These are phyloP conservation scores for Hypotaenidia okinawae DNA, from an alignment of 2,797 vertebrate species.

Conservation along the genomic window DNA sequence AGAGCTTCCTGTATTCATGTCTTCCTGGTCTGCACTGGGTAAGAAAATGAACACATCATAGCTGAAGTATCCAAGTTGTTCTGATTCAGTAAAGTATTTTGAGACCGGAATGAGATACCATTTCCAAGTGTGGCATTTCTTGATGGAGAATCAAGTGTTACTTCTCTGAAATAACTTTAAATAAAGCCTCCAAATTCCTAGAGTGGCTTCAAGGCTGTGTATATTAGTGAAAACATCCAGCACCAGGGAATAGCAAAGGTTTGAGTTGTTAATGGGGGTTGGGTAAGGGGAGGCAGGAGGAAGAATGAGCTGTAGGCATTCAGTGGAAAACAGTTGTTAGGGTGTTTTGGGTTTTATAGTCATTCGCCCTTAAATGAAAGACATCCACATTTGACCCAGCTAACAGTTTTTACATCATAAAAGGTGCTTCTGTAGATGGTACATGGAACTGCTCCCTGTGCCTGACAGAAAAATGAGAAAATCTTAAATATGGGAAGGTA, in stretches of 20 bases:
- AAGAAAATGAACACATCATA: not conserved
- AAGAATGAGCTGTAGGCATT: not conserved
- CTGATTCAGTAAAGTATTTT: not conserved
- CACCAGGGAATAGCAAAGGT: not conserved
- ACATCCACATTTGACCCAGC: not conserved
- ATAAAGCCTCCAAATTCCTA: not conserved
- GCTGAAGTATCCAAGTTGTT: not conserved
- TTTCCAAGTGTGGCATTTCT: not conserved
- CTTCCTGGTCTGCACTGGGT: not conserved
- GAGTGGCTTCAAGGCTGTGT: not conserved
- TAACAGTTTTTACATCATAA: not conserved
- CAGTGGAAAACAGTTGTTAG: not conserved
- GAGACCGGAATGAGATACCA: not conserved
- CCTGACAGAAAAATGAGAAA: not conserved
- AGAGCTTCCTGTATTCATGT: not conserved
- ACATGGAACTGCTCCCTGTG: no score
- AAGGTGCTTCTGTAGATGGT: not conserved
- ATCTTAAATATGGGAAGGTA: not conserved
- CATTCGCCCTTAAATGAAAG: not conserved
- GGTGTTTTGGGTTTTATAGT: not conserved
- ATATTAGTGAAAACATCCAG: not conserved
- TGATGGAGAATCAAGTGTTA: not conserved
- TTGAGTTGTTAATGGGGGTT: not conserved
- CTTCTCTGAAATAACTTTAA: slow-evolving; percentile 20
- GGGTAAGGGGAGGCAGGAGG: no score